These are phyloP conservation scores for Caerostris extrusa DNA, from an alignment of 1,140 invertebrate species.

Conservation along the genomic window DNA sequence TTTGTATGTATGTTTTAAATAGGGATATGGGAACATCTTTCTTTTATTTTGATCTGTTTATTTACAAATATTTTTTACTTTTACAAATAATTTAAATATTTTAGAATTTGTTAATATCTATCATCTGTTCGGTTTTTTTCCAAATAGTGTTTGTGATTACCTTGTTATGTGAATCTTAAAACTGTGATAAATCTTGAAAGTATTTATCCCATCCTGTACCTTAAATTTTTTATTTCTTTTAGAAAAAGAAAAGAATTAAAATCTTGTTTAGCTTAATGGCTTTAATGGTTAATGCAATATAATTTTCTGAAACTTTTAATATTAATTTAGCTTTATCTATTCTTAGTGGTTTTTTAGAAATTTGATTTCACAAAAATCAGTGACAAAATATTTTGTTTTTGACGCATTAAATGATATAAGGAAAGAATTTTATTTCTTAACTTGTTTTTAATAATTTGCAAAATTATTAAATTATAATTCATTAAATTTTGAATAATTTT, in stretches of 20 bases:
- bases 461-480: no score
- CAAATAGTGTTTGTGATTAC: not conserved
- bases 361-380: not conserved
- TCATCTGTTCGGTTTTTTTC: not conserved
- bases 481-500: no score
- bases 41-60: not conserved
- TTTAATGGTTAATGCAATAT: not conserved
- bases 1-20: not conserved
- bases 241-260: no score
- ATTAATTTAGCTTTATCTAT: not conserved
- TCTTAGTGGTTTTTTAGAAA: no score
- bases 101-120: not conserved
- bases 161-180: not conserved
- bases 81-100: not conserved
- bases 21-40: not conserved
- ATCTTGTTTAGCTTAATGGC: no score
- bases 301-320: not conserved
- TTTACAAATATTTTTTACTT: not conserved
- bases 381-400: slow-evolving; percentile 21
- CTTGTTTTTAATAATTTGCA: not conserved
- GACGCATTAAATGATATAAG: not conserved
- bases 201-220: not conserved
- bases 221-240: not conserved
- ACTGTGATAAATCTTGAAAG: not conserved
- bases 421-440: not conserved